Percentiles rank a stretch among this genome's conserved stretches.
phyloP scores from a whole-genome alignment of 2,113 vertebrate genomes.

The Probosciger aterrimus region DNA sequence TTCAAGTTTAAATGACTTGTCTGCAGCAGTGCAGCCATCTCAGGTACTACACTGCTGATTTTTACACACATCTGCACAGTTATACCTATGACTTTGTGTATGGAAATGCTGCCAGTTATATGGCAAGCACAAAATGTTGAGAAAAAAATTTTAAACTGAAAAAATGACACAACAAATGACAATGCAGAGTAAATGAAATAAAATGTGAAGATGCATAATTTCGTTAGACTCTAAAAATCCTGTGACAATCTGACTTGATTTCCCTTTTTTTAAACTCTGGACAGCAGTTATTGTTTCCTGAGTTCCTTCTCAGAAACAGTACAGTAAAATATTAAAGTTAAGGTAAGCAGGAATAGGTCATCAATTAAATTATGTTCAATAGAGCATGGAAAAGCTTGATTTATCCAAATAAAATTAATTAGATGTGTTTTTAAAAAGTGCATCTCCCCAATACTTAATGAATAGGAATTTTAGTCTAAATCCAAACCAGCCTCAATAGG shows the following conservation, averaged over 20 bases:
- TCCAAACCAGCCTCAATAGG: background rate
- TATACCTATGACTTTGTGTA: background rate
- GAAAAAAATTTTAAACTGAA: background rate
- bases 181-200: background rate
- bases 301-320: background rate
- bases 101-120: background rate
- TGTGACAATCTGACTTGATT: background rate
- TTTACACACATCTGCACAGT: background rate
- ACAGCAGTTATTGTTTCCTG: background rate
- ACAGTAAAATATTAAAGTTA: background rate
- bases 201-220: background rate
- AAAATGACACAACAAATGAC: background rate
- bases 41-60: background rate
- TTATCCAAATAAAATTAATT: background rate
- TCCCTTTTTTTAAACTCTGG: background rate
- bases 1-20: background rate
- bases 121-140: background rate
- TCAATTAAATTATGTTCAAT: background rate
- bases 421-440: background rate
- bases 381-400: background rate
- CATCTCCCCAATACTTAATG: background rate
- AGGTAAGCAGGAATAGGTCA: slow-evolving; percentile 5
- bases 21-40: background rate
- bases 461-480: background rate
- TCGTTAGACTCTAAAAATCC: background rate